Conservation (phyloP, 2,888 invertebrate species). For the Platycnemis pennipes region DNA sequence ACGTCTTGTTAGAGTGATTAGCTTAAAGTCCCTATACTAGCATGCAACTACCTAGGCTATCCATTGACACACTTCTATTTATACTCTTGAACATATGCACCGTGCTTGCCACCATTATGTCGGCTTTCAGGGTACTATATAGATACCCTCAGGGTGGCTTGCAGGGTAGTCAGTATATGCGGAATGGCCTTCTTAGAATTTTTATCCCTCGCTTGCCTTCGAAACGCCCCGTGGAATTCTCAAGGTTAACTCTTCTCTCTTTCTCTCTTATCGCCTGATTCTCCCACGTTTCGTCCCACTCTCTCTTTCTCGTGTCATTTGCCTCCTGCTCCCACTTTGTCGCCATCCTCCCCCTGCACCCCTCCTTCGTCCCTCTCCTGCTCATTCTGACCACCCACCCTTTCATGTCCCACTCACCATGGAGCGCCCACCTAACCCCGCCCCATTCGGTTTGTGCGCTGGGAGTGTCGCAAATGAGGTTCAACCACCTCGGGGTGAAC, state of each 20-base stretch:
- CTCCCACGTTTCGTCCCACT: not conserved
- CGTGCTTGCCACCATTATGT: too few species aligned
- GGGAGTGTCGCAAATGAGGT: constrained; percentile 24
- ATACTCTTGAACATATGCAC: too few species aligned
- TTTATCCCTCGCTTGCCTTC: not conserved
- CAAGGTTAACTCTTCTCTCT: not conserved
- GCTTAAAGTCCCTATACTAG: too few species aligned
- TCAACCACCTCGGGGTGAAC: constrained; percentile 8
- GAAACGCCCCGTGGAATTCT: not conserved
- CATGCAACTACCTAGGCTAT: too few species aligned
- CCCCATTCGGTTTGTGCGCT: not conserved
- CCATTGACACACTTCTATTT: too few species aligned
- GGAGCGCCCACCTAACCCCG: not conserved
- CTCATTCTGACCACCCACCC: not conserved
- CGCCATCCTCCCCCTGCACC: not conserved
- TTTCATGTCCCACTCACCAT: not conserved
- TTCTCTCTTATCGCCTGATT: not conserved
- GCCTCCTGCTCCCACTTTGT: not conserved
- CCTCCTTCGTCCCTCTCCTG: not conserved
- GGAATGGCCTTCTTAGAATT: not conserved
- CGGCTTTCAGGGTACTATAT: too few species aligned
- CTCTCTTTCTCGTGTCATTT: not conserved
- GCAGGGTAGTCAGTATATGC: too few species aligned
- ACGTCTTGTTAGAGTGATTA: too few species aligned
- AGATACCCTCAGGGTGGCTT: too few species aligned